These are phyloP conservation scores for Labia minor DNA, from an alignment of 2,888 invertebrate genomes.

Conservation along the genomic window DNA sequence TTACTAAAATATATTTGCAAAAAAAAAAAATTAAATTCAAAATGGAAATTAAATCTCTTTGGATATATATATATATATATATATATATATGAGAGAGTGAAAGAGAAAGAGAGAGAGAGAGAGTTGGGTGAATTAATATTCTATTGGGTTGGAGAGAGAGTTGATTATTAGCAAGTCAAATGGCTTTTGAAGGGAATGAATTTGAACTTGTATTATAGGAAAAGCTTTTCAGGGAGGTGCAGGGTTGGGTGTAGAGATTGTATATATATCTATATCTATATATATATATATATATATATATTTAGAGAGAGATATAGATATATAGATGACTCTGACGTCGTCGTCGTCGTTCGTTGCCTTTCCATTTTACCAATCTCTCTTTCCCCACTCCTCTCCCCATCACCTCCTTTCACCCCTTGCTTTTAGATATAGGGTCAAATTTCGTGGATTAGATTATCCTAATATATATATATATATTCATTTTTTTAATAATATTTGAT, in stretches of 20 bases:
- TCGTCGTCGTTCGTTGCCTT: constrained; percentile 13
- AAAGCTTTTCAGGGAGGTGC: constrained; percentile 13
- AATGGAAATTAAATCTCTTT: constrained; percentile 13
- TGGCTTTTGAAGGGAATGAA: constrained; percentile 13
- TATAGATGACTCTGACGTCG: not conserved
- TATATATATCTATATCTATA: constrained; percentile 1
- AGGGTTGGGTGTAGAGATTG: not conserved
- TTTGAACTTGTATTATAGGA: constrained; percentile 13
- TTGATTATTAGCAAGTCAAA: constrained; percentile 13
- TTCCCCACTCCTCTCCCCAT: not conserved
- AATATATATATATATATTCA: not conserved
- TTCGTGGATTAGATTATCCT: not conserved
- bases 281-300: constrained; percentile 13
- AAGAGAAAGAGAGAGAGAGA: not conserved
- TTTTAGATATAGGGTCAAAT: constrained; percentile 7
- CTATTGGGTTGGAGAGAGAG: constrained; percentile 7
- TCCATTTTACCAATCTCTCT: constrained; percentile 4
- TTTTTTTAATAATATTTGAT: not conserved
- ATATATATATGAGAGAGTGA: not conserved
- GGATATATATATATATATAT: constrained; percentile 3
- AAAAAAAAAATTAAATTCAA: constrained; percentile 13
- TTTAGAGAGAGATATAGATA: not conserved
- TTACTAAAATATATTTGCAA: constrained; percentile 1
- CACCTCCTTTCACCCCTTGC: not conserved
- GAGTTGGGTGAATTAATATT: constrained; percentile 7